Base-by-base conservation (phyloP, 2,797 vertebrate species). In the Setipinna tenuifilis region DNA sequence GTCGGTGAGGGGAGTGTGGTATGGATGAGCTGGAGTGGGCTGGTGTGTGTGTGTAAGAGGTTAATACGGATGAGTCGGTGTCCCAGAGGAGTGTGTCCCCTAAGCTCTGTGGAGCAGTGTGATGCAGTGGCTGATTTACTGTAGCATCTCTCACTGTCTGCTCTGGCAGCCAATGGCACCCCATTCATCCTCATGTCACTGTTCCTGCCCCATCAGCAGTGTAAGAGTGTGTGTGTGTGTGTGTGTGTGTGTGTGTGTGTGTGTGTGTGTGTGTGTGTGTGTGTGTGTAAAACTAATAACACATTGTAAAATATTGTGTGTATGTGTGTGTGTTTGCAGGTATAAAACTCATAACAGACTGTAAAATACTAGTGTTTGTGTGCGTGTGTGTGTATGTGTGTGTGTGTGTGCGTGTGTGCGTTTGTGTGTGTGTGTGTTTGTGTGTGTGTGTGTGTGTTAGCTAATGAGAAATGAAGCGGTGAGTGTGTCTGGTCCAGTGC, bases 61-160 rank as follows among this genome's bases (percentile, higher is more conserved):
- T n/a, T 35, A 28, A 87, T 87, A 91, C 86, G 82, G 86, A 89
- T 90, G 82, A 86, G 82, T 87, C 17, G 86, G 85, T 87, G 54
- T 87, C 82, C 87, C 82, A 31, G 85, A 86, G 17, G 61, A 85
- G 87, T 83, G 81, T 87, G 88, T 80, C 89, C 86, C 89, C 85
- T 90, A 92, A 89, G 85, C 87, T 87, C 83, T 87, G 88, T 84
- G 85, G 87, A 87, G 86, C 65, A 75, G 75, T 75, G 59, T n/a
- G 84, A 87, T 90, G 87, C 87, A 86, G 87, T 85, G 4, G 84
- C 80, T 91, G 91, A 92, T 92, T 92, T 92, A n/a, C n/a, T n/a
- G n/a, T n/a, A 92, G 87, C 90, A 91, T 90, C 88, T 88, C 87
- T 89, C 87, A 88, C 84, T 83, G 81, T 85, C 85, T 86, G 83